Evolutionary conservation across 2,888 invertebrate species (phyloP).

Genomic region (Margaritifera margaritifera): DNA sequence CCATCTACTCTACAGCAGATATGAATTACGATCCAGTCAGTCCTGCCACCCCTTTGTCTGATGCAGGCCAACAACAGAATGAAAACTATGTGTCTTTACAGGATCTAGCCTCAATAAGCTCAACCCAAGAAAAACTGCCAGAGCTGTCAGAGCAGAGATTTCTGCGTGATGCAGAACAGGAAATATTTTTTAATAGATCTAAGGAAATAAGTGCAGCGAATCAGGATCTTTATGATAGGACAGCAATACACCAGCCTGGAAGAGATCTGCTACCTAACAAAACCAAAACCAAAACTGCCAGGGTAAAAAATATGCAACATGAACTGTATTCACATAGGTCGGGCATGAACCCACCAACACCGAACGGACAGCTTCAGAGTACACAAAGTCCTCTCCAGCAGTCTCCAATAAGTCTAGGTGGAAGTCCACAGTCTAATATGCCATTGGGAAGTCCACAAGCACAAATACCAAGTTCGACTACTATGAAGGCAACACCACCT

Average conservation of each 20-base stretch:
- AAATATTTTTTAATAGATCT: too few relatives aligned
- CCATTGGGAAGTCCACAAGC: constrained; percentile 50
- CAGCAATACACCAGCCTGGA: too few relatives aligned
- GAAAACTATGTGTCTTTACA: constrained; percentile 39
- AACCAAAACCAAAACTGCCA: constrained; percentile 1
- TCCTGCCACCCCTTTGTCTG: constrained; percentile 55
- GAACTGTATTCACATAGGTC: constrained; percentile 13
- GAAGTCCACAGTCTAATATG: constrained; percentile 44
- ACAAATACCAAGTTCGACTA: constrained; percentile 48
- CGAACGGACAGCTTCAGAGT: constrained; percentile 29
- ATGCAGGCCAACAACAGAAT: constrained; percentile 28
- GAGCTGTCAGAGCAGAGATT: constrained; percentile 2
- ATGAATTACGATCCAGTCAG: constrained; percentile 65
- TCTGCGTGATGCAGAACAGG: too few relatives aligned
- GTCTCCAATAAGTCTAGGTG: constrained; percentile 49
- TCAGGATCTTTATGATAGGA: too few relatives aligned
- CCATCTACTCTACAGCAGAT: constrained; percentile 18
- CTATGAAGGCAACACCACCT: constrained; percentile 49
- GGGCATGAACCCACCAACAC: constrained; percentile 8
- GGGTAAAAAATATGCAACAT: constrained; percentile 7
- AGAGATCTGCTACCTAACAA: too few relatives aligned
- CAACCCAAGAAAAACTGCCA: constrained; percentile 34
- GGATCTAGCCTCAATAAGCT: constrained; percentile 43
- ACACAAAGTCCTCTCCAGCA: constrained; percentile 50
- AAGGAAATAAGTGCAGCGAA: too few relatives aligned